Percentiles rank a stretch among this genome's conserved stretches.
phyloP scores from a whole-genome alignment of 1,140 invertebrate genomes.

The Calosoma granatense region DNA sequence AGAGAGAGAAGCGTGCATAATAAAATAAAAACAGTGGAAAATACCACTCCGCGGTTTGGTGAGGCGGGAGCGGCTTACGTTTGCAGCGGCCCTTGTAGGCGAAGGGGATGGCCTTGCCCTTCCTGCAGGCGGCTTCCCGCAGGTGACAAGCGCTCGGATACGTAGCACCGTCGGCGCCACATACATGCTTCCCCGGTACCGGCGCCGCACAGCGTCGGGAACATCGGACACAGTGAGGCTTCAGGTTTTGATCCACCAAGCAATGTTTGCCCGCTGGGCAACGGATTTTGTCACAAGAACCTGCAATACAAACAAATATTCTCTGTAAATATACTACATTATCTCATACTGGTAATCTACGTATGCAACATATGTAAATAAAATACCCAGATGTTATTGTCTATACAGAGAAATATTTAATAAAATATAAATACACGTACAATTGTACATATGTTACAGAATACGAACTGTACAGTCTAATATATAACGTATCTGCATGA shows the following conservation, averaged over 20 bases:
- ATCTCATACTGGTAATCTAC: too few relatives aligned
- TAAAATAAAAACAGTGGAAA: background rate
- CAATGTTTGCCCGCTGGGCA: conserved; percentile 75
- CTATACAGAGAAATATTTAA: too few relatives aligned
- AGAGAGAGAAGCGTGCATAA: background rate
- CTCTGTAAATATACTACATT: conserved; percentile 15
- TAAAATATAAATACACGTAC: too few relatives aligned
- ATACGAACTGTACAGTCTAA: too few relatives aligned
- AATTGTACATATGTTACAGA: too few relatives aligned
- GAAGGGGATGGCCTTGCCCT: conserved; percentile 69
- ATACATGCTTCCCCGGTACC: conserved; percentile 51
- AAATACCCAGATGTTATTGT: too few relatives aligned
- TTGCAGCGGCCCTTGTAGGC: conserved; percentile 80
- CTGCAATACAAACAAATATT: conserved; percentile 34
- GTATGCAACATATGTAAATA: too few relatives aligned
- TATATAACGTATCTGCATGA: too few relatives aligned
- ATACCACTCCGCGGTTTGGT: background rate
- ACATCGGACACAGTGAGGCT: conserved; percentile 73
- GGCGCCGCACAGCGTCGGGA: conserved; percentile 48
- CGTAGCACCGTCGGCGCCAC: conserved; percentile 76
- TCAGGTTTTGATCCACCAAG: conserved; percentile 74
- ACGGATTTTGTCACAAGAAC: conserved; percentile 64
- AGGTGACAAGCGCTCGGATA: conserved; percentile 81
- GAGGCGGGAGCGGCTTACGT: conserved; percentile 45
- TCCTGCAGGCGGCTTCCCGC: conserved; percentile 68